phyloP scores from a whole-genome alignment of 2,888 invertebrate species.

The Pachymerium ferrugineum region DNA sequence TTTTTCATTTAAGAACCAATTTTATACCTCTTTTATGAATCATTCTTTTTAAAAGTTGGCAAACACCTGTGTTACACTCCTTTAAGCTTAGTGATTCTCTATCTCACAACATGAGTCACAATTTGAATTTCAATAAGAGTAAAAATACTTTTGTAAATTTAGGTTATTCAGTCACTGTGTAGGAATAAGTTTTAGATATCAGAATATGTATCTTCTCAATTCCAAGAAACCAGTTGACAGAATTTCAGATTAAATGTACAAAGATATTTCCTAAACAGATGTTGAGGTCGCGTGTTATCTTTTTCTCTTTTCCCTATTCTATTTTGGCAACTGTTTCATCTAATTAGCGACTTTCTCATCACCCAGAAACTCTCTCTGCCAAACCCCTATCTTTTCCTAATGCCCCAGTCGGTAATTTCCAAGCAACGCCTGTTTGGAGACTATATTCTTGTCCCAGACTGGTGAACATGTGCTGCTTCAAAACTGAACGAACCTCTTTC shows the following conservation, averaged over 20 bases:
- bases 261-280: slow-evolving; percentile 8
- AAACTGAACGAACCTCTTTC: not conserved
- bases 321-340: slow-evolving; percentile 22
- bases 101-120: not conserved
- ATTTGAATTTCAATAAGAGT: not conserved
- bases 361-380: not conserved
- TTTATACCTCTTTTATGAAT: too few relatives aligned
- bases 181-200: too few relatives aligned
- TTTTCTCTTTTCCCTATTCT: slow-evolving; percentile 2
- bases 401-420: not conserved
- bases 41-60: not conserved
- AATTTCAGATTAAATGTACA: not conserved
- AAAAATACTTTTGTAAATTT: too few relatives aligned
- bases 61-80: slow-evolving; percentile 17
- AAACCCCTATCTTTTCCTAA: not conserved
- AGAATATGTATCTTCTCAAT: too few relatives aligned
- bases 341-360: slow-evolving; percentile 27
- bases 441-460: slow-evolving; percentile 10
- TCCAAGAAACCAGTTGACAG: too few relatives aligned
- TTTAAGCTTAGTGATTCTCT: not conserved
- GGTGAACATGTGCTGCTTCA: slow-evolving; percentile 24
- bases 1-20: not conserved
- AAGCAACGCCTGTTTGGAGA: not conserved
- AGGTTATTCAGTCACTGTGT: too few relatives aligned
- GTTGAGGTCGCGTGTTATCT: too few relatives aligned